Conservation (phyloP, 2,888 invertebrate genomes). For the Lamellibrachia satsuma region DNA sequence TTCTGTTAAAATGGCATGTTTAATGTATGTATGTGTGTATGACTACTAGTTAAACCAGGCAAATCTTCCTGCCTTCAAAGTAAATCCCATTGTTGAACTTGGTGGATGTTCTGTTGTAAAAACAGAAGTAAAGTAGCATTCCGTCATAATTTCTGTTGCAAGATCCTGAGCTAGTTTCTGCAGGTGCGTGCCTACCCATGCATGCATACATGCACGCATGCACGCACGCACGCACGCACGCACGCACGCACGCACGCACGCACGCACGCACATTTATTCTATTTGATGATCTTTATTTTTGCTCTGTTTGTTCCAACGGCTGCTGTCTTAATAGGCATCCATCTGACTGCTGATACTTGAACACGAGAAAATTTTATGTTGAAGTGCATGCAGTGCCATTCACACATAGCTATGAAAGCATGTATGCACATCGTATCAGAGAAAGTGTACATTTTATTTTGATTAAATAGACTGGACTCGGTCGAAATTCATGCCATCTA, state of each 20-base stretch:
- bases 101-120: no score
- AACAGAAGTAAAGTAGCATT: no score
- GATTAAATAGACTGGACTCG: not conserved
- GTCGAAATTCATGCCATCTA: constrained; percentile 8
- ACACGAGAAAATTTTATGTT: not conserved
- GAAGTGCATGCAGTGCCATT: not conserved
- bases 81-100: no score
- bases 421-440: not conserved
- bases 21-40: not conserved
- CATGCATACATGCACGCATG: no score
- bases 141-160: no score
- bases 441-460: not conserved
- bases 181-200: no score
- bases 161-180: no score
- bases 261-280: not conserved
- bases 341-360: not conserved
- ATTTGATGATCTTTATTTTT: not conserved
- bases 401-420: not conserved
- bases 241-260: not conserved
- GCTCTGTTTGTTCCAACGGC: not conserved
- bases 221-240: not conserved
- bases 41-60: no score
- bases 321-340: not conserved
- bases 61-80: no score
- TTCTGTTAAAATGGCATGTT: not conserved